These are phyloP conservation scores for Erynnis tages DNA, from an alignment of 2,888 invertebrate species.

Conservation along the genomic window DNA sequence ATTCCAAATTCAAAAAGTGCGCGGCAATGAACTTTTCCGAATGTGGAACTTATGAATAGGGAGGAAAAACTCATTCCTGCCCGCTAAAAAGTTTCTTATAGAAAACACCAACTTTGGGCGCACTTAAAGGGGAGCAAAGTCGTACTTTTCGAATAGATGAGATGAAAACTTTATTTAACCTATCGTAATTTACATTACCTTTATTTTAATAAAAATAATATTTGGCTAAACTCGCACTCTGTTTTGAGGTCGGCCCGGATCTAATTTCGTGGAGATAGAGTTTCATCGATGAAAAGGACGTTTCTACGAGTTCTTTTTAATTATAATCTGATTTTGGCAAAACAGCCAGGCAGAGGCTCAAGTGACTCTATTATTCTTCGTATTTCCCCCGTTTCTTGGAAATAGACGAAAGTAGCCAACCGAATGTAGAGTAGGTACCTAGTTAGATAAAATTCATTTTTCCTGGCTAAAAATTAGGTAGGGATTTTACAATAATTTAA, in stretches of 20 bases:
- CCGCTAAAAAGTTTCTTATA: too few relatives aligned
- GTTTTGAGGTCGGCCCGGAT: constrained; percentile 41
- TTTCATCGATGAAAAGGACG: constrained; percentile 63
- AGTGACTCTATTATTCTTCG: constrained; percentile 39
- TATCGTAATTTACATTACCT: constrained; percentile 27
- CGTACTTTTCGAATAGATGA: neutral
- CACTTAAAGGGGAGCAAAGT: too few relatives aligned
- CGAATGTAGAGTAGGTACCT: neutral
- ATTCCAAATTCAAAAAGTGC: too few relatives aligned
- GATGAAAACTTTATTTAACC: too few relatives aligned
- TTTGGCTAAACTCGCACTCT: constrained; percentile 4
- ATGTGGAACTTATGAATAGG: too few relatives aligned
- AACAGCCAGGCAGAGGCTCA: constrained; percentile 56
- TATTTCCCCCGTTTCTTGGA: constrained; percentile 23
- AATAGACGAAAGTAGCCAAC: neutral
- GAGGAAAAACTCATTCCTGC: too few relatives aligned
- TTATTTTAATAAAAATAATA: constrained; percentile 36
- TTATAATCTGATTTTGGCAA: constrained; percentile 55
- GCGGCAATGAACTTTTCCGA: too few relatives aligned
- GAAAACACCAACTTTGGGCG: too few relatives aligned
- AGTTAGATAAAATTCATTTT: too few relatives aligned
- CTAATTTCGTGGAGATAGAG: constrained; percentile 75
- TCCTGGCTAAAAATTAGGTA: too few relatives aligned
- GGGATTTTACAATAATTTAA: too few relatives aligned
- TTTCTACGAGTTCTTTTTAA: constrained; percentile 75